Evolutionary conservation across 2,888 invertebrate genomes (phyloP).

Genomic region (Erebia ligea): DNA sequence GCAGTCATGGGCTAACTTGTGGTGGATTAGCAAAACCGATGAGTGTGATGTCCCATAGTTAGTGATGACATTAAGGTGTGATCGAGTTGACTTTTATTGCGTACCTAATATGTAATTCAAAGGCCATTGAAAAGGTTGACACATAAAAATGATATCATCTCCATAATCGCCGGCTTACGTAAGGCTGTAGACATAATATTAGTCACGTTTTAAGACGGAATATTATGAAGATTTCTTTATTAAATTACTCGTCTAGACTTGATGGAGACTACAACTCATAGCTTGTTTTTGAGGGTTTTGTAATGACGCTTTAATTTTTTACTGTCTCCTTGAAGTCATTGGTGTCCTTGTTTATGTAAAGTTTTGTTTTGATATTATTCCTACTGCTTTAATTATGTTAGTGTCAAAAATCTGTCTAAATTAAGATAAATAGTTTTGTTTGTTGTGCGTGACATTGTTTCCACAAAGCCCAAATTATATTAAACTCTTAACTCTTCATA

Average conservation of each 20-base stretch:
- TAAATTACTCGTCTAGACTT: conserved; percentile 13
- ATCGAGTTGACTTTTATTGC: conserved; percentile 35
- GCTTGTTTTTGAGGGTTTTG: not conserved
- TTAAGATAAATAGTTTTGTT: no score
- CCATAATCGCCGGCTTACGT: conserved; percentile 25
- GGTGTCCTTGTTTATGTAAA: no score
- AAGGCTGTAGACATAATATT: conserved; percentile 25
- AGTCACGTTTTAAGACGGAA: conserved; percentile 4
- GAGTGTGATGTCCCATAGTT: no score
- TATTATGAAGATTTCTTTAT: conserved; percentile 1
- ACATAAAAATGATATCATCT: conserved; percentile 40
- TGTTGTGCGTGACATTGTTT: no score
- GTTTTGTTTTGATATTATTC: no score
- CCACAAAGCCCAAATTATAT: no score
- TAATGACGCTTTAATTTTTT: not conserved
- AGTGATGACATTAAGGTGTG: conserved; percentile 18
- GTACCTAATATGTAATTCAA: conserved; percentile 35
- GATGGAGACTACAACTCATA: not conserved
- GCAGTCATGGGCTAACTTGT: no score
- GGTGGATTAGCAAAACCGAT: no score
- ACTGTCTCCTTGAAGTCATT: no score
- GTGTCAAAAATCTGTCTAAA: no score
- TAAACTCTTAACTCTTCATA: no score
- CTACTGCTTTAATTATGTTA: no score
- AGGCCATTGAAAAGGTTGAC: conserved; percentile 36